Evolutionary conservation across 2,113 vertebrate species (phyloP).

Genomic region (Motacilla tschutschensis): DNA sequence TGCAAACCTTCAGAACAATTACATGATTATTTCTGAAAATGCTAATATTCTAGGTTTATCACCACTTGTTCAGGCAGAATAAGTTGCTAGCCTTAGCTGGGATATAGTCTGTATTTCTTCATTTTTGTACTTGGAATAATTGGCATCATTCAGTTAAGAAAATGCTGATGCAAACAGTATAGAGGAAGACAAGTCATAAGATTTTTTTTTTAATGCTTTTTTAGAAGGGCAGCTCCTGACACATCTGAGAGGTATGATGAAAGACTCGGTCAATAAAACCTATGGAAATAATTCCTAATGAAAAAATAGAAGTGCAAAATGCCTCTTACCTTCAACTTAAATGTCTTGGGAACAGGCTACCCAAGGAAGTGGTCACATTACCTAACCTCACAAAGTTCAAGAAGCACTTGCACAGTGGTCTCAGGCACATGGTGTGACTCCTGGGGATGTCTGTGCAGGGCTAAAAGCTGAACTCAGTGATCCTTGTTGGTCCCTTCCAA

Average conservation of each 20-base stretch:
- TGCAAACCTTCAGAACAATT: background rate
- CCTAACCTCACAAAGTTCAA: background rate
- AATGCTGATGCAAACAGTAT: background rate
- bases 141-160: background rate
- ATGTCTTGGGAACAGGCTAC: background rate
- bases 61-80: background rate
- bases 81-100: background rate
- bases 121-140: background rate
- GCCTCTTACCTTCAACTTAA: background rate
- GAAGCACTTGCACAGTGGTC: background rate
- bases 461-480: background rate
- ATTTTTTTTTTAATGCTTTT: background rate
- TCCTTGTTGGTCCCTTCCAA: background rate
- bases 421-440: background rate
- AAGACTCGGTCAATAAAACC: background rate
- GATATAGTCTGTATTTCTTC: background rate
- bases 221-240: background rate
- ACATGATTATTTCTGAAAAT: background rate
- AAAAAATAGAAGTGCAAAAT: background rate
- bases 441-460: background rate
- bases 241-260: background rate
- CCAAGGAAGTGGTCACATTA: background rate
- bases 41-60: background rate
- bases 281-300: background rate
- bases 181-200: background rate